Evolutionary conservation across 1,140 invertebrate genomes (phyloP).

Genomic region (Acromyrmex charruanus): DNA sequence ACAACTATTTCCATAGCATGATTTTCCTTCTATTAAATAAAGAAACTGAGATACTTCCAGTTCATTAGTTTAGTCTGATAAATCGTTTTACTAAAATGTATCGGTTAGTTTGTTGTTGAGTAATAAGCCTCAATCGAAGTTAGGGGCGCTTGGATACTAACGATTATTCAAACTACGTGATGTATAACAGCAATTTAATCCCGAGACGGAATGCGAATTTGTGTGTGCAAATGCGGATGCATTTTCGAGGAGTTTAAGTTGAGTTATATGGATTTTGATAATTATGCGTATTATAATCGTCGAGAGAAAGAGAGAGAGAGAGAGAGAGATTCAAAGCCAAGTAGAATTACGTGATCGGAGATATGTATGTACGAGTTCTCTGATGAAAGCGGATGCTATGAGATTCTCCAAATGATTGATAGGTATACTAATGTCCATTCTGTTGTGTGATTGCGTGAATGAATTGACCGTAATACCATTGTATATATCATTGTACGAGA

Average conservation of each 20-base stretch:
- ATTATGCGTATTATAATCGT: background rate
- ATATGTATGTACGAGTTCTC: background rate
- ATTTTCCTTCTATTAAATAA: background rate
- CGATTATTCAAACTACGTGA: slow-evolving; percentile 13
- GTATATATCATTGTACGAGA: background rate
- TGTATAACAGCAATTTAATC: slow-evolving; percentile 35
- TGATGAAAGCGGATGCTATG: background rate
- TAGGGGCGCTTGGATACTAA: background rate
- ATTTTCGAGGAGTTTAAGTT: slow-evolving; percentile 18
- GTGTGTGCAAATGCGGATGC: background rate
- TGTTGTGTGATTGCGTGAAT: background rate
- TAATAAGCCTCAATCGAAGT: slow-evolving; percentile 32
- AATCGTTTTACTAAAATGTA: background rate
- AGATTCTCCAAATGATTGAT: slow-evolving; percentile 32
- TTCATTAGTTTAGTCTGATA: background rate
- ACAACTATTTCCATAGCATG: background rate
- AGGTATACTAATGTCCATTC: background rate
- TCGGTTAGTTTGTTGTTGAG: background rate
- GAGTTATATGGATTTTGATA: slow-evolving; percentile 11
- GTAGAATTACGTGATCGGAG: background rate
- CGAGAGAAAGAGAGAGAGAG: background rate
- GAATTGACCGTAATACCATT: slow-evolving; percentile 13
- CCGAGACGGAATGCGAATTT: background rate
- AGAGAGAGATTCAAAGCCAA: background rate
- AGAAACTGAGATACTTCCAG: background rate